Evolutionary conservation across 1,140 invertebrate species (phyloP), one percentile per base, ranked within the genome.

Genomic region (Melipona quadrifasciata): DNA sequence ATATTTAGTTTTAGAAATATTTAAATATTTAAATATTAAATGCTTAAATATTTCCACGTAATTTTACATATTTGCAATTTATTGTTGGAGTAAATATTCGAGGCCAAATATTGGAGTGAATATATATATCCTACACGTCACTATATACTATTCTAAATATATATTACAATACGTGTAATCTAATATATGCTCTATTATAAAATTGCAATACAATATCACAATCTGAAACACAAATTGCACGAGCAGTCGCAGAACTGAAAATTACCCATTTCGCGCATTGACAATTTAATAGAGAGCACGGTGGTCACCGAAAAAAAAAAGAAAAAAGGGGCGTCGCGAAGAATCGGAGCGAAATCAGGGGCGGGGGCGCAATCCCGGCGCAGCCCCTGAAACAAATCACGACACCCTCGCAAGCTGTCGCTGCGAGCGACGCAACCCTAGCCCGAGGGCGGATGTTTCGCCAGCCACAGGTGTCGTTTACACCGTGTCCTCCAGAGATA

Each of bases 381-480:
- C 75, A 3, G 3, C 21, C 67, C 34, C 21, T 19, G 1, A 57
- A 75, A 27, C 57, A 47, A 76, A 76, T 82, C 73, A 27, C 58
- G 16, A 2, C 61, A 58, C 79, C 31, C 68, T 51, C 8, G 58
- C 16, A 6, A 39, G 27, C 14, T n/a, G n/a, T 47, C 55, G 34
- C 12, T n/a, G 27, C 11, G 8, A 61, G 12, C 53, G 68, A 47
- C 5, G 12, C 24, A 1, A 47, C 34, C 0, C 68, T 12, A 17
- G 19, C 3, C 8, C 3, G 24, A 72, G 79, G 68, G 16, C 27
- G 21, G 51, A 5, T 14, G 17, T 10, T n/a, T 39, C 68, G 6
- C 27, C 8, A 57, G 80, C 65, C 68, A 74, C 85, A 83, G 87
- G 86, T 86, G 76, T 88, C 83, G 79, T 88, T 80, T 87, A 84